phyloP scores from a whole-genome alignment of 2,888 invertebrate genomes.

The Patella caerulea region DNA sequence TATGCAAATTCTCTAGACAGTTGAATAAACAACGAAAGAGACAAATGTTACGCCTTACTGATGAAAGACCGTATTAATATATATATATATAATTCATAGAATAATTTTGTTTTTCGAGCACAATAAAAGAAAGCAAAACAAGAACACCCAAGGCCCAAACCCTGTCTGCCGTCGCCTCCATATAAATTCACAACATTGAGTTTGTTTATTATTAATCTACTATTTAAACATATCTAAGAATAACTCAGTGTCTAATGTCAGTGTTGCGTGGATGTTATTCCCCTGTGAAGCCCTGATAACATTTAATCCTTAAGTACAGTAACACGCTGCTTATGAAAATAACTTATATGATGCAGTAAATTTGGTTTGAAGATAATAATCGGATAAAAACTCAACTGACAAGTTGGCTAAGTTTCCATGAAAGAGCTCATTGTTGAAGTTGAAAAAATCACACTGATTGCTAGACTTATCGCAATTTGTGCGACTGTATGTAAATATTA shows the following conservation, averaged over 20 bases:
- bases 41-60: too few species aligned
- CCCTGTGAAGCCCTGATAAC: background rate
- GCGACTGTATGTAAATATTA: constrained; percentile 9
- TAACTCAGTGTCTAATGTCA: background rate
- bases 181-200: too few species aligned
- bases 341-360: constrained; percentile 10
- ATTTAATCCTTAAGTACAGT: background rate
- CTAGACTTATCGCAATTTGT: constrained; percentile 7
- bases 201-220: too few species aligned
- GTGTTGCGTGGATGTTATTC: background rate
- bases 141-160: too few species aligned
- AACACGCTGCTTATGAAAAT: constrained; percentile 11
- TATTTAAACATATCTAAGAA: too few species aligned
- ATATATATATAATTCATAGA: too few species aligned
- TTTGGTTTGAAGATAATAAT: background rate
- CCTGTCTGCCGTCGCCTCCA: too few species aligned
- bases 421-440: background rate
- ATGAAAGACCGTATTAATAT: too few species aligned
- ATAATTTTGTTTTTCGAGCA: too few species aligned
- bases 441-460: background rate
- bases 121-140: too few species aligned
- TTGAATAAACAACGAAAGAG: too few species aligned
- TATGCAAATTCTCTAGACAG: too few species aligned
- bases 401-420: background rate
- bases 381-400: constrained; percentile 5